Conservation (phyloP, 2,797 vertebrate genomes). For the Sebastes oblongus region DNA sequence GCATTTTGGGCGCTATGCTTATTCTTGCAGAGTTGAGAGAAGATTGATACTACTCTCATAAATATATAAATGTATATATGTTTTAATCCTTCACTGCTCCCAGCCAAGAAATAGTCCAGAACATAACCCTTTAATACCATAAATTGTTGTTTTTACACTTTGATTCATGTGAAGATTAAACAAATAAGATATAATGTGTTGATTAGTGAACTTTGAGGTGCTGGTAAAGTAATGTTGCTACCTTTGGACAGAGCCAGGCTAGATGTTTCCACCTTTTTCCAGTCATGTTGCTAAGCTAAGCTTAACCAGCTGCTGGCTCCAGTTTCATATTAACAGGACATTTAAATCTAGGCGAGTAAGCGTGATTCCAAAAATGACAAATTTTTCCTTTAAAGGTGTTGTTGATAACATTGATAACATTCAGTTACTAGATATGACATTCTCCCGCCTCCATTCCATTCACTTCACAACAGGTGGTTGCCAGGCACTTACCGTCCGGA, state of each 20-base stretch:
- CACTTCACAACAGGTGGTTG: too few species aligned
- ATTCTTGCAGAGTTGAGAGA: not conserved
- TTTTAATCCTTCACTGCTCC: not conserved
- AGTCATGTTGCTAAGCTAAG: not conserved
- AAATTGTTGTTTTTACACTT: not conserved
- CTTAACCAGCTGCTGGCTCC: not conserved
- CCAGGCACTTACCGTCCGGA: too few species aligned
- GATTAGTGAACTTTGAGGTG: not conserved
- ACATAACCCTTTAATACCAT: not conserved
- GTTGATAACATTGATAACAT: too few species aligned
- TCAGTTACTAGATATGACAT: too few species aligned
- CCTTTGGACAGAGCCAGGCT: not conserved
- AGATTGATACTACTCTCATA: not conserved
- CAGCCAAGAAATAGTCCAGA: not conserved
- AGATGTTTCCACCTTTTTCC: not conserved
- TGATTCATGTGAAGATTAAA: not conserved
- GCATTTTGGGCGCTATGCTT: not conserved
- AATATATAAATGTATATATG: too few species aligned
- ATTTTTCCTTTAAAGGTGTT: not conserved
- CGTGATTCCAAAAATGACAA: fast-evolving
- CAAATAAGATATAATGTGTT: not conserved
- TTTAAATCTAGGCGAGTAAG: not conserved
- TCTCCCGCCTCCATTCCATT: too few species aligned
- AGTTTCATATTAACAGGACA: not conserved
- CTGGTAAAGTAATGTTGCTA: not conserved